Evolutionary conservation across 1,140 invertebrate genomes (phyloP).

Genomic region (Eupeodes corollae): DNA sequence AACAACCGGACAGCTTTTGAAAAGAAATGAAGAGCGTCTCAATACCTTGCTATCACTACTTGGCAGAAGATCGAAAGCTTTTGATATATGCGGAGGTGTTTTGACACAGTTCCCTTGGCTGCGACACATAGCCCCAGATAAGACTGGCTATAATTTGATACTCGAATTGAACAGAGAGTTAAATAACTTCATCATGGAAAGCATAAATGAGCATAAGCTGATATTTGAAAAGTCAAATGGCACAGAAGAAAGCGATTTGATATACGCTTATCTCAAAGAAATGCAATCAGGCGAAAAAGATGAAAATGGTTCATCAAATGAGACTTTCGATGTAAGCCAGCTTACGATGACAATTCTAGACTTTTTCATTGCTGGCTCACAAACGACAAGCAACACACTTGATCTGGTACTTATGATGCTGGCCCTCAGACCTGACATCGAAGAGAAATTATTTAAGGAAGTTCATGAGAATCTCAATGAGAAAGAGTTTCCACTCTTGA

Average conservation of each 20-base stretch:
- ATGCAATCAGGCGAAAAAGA: constrained; percentile 42
- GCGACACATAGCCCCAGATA: constrained; percentile 52
- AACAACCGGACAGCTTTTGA: constrained; percentile 47
- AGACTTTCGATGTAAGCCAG: constrained; percentile 55
- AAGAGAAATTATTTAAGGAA: constrained; percentile 53
- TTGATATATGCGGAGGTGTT: constrained; percentile 58
- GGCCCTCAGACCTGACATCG: constrained; percentile 51
- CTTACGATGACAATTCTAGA: constrained; percentile 57
- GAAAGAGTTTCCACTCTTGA: constrained; percentile 22
- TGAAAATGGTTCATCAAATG: constrained; percentile 13
- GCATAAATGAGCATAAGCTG: constrained; percentile 49
- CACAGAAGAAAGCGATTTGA: constrained; percentile 50
- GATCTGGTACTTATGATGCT: constrained; percentile 61
- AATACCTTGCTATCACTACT: constrained; percentile 50
- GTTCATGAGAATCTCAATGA: constrained; percentile 36
- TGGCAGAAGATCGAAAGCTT: constrained; percentile 47
- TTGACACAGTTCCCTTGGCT: constrained; percentile 59
- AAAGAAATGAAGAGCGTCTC: constrained; percentile 43
- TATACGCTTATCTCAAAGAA: constrained; percentile 64
- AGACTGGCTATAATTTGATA: constrained; percentile 57
- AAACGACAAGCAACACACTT: constrained; percentile 60
- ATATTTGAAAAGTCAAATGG: constrained; percentile 37
- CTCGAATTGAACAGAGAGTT: constrained; percentile 49
- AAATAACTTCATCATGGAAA: constrained; percentile 44
- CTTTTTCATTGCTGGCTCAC: constrained; percentile 57